Evolutionary conservation across 35 echinoderm and acorn worm genomes (phyloP).

Genomic region (Stichopus chloronotus): DNA sequence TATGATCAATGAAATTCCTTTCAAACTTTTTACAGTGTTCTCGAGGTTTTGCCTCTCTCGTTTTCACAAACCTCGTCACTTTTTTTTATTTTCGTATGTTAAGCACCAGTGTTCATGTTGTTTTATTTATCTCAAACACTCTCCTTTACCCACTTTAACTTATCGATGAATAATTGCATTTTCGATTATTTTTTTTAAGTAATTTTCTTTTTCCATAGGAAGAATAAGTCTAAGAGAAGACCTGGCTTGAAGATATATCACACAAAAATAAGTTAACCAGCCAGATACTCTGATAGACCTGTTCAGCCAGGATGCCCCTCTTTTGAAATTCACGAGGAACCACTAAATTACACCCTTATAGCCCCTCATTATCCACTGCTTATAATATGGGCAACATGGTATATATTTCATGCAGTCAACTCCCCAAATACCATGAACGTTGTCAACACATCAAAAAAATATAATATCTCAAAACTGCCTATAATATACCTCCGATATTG

Average conservation of each 20-base stretch:
- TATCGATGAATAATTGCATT: conserved; percentile 46
- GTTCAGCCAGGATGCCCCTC: conserved; percentile 23
- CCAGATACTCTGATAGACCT: conserved; percentile 26
- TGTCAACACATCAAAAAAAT: conserved; percentile 38
- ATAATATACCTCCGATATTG: conserved; percentile 60
- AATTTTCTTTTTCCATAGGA: not conserved
- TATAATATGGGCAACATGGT: conserved; percentile 7
- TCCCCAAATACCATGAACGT: not conserved
- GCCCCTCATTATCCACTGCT: conserved; percentile 7
- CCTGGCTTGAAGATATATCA: conserved; percentile 54
- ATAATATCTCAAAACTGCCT: conserved; percentile 41
- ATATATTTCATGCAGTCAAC: not conserved
- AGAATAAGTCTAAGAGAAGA: conserved; percentile 46
- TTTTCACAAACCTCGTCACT: not conserved
- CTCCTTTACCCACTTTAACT: conserved; percentile 5
- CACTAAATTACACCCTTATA: conserved; percentile 35
- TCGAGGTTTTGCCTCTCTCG: not conserved
- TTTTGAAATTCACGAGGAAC: not conserved
- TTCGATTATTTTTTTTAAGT: conserved; percentile 23
- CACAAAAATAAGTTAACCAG: conserved; percentile 62
- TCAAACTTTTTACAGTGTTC: conserved; percentile 1
- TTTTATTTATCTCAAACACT: not conserved
- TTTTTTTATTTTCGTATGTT: not conserved
- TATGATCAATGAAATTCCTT: not conserved
- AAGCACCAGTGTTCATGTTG: conserved; percentile 39